Evolutionary conservation across 37 sponge, comb jelly and placozoan species (phyloP), one percentile per base, ranked within the genome.

Genomic region (Beroe ovata): DNA sequence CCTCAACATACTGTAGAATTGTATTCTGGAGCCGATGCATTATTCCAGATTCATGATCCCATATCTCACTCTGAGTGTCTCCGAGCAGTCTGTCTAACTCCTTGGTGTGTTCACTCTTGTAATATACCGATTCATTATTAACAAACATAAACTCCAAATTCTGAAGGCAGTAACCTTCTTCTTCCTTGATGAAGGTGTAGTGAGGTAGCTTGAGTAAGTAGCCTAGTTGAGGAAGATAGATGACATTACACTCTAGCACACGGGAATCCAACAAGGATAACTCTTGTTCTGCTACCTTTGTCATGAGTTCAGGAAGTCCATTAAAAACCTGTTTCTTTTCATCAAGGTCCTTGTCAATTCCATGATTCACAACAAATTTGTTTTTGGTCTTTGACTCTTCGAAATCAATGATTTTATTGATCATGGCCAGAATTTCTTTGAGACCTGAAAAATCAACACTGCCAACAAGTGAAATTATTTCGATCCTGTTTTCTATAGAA

Each of bases 211-310:
- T 72, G 2, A 95, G 90, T 62, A 97, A 39, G 47, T 92, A 96
- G 0, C 96, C 96, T 28, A 96, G 90, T 93, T 98, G 99, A 23
- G 99, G 96, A 22, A 96, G 88, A 71, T 98, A 98, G 72, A 95
- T 92, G 32, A 98, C 92, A 90, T 90, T 94, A 62, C 99, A 98
- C 59, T 96, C 94, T n/a, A 88, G 40, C 16, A 98, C 88, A 8
- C 59, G 72, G 20, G 88, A 60, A 21, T 90, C 93, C 29, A 98
- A 88, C 20, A 61, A 63, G 14, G 88, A 91, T 21, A 98, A 91
- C 58, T 98, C 99, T 59, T 94, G 90, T n/a, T 89, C 60, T 41
- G 99, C 99, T 36, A 94, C 94, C 47, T 84, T 88, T 0, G 99
- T 96, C 95, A 98, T 92, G 33, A 98, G 84, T 47, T 98, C 99